These are phyloP conservation scores for Galleria mellonella DNA, from an alignment of 1,140 invertebrate genomes.

Conservation along the genomic window DNA sequence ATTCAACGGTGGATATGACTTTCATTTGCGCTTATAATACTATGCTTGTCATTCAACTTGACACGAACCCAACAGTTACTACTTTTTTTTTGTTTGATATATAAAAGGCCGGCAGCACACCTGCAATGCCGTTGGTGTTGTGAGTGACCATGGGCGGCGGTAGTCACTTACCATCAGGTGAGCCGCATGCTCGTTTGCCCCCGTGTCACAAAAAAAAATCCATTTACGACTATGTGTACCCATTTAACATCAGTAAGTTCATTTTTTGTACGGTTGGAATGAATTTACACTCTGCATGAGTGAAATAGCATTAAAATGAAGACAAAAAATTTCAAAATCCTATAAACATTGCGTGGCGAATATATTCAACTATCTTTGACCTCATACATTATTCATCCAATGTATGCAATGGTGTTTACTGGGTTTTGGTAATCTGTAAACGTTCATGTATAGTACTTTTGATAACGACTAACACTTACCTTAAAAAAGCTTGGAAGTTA, in stretches of 20 bases:
- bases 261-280: conserved; percentile 8
- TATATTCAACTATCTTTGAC: neutral
- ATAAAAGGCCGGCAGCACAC: too few relatives aligned
- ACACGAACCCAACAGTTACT: conserved; percentile 7
- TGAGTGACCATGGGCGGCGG: too few relatives aligned
- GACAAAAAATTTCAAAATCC: too few relatives aligned
- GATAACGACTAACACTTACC: too few relatives aligned
- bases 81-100: conserved; percentile 9
- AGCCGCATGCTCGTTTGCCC: too few relatives aligned
- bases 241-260: conserved; percentile 5
- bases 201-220: too few relatives aligned
- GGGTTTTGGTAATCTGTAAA: neutral
- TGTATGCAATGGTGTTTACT: neutral
- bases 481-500: too few relatives aligned
- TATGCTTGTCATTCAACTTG: conserved; percentile 4
- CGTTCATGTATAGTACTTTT: neutral
- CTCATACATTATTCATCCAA: neutral
- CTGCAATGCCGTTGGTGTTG: too few relatives aligned
- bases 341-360: too few relatives aligned
- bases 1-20: conserved; percentile 7
- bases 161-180: too few relatives aligned
- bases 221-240: conserved; percentile 9
- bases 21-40: neutral
- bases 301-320: too few relatives aligned
- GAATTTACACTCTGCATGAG: neutral